Evolutionary conservation across 2,888 invertebrate species (phyloP).

Genomic region (Enoplolaimus lenunculus): DNA sequence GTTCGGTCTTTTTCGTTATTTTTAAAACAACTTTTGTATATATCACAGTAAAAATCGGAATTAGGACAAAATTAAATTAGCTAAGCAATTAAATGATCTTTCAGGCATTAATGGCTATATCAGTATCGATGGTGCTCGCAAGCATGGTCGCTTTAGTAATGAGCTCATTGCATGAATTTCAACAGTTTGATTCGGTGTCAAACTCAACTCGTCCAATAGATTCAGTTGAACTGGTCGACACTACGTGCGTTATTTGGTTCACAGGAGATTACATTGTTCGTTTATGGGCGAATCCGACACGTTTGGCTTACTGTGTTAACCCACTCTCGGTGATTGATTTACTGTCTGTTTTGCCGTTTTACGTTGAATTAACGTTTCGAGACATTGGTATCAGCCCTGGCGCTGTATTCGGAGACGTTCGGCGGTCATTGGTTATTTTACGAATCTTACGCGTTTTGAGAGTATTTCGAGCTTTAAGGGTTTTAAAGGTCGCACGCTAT

Average conservation of each 20-base stretch:
- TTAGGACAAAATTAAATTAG: too few relatives aligned
- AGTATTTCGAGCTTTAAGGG: conserved; percentile 3
- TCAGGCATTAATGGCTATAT: conserved; percentile 5
- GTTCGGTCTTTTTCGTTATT: too few relatives aligned
- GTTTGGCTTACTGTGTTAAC: neutral
- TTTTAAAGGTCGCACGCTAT: conserved; percentile 10
- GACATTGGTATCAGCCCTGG: neutral
- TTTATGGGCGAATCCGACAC: neutral
- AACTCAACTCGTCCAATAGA: neutral
- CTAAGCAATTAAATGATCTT: too few relatives aligned
- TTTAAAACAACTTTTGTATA: too few relatives aligned
- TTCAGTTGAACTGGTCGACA: neutral
- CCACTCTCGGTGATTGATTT: conserved; percentile 16
- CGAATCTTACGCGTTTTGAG: conserved; percentile 3
- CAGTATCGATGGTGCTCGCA: neutral
- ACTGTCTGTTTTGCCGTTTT: conserved; percentile 7
- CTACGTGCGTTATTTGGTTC: conserved; percentile 19
- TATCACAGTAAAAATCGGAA: too few relatives aligned
- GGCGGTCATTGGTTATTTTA: neutral
- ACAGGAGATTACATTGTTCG: conserved; percentile 14
- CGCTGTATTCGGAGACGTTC: conserved; percentile 3
- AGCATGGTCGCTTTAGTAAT: conserved; percentile 14
- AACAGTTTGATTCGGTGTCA: too few relatives aligned
- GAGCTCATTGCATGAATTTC: conserved; percentile 12
- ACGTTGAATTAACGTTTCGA: conserved; percentile 4